Conservation (phyloP, 2,888 invertebrate genomes). For the Capitulum mitella region DNA sequence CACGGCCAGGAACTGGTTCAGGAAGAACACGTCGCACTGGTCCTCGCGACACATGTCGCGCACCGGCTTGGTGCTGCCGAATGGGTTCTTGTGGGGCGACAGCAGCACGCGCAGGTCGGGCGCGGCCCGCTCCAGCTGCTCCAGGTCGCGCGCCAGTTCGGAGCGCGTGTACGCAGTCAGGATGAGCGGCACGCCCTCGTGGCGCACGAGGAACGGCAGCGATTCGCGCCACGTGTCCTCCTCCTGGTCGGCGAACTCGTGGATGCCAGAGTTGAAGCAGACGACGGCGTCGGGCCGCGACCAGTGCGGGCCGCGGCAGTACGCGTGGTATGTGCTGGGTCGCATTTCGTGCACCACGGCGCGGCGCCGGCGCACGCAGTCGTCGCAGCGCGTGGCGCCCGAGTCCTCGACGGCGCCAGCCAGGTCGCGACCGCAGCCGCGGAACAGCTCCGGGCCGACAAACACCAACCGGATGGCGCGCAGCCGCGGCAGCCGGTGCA, state of each 20-base stretch:
- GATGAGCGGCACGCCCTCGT: slow-evolving; percentile 27
- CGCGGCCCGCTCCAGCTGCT: neutral
- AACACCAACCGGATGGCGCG: slow-evolving; percentile 28
- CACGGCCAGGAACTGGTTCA: slow-evolving; percentile 32
- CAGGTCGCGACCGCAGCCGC: slow-evolving; percentile 25
- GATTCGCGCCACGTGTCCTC: slow-evolving; percentile 28
- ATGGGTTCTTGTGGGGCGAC: slow-evolving; percentile 28
- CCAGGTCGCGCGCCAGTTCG: slow-evolving; percentile 30
- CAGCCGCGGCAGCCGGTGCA: slow-evolving; percentile 30
- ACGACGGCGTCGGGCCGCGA: slow-evolving; percentile 30
- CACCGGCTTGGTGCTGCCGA: slow-evolving; percentile 30
- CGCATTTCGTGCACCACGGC: slow-evolving; percentile 12
- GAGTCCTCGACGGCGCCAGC: slow-evolving; percentile 30
- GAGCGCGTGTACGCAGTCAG: slow-evolving; percentile 31
- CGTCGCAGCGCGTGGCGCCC: slow-evolving; percentile 30
- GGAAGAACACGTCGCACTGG: slow-evolving; percentile 27
- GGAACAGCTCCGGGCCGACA: slow-evolving; percentile 32
- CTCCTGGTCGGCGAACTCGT: slow-evolving; percentile 28
- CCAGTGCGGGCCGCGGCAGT: slow-evolving; percentile 20
- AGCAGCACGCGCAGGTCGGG: neutral
- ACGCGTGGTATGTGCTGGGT: neutral
- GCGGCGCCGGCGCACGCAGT: slow-evolving; percentile 27
- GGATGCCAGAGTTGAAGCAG: slow-evolving; percentile 34
- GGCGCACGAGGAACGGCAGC: slow-evolving; percentile 22
- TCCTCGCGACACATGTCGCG: slow-evolving; percentile 30